Evolutionary conservation across 2,888 invertebrate species (phyloP).

Genomic region (Harpagoxenus sublaevis): DNA sequence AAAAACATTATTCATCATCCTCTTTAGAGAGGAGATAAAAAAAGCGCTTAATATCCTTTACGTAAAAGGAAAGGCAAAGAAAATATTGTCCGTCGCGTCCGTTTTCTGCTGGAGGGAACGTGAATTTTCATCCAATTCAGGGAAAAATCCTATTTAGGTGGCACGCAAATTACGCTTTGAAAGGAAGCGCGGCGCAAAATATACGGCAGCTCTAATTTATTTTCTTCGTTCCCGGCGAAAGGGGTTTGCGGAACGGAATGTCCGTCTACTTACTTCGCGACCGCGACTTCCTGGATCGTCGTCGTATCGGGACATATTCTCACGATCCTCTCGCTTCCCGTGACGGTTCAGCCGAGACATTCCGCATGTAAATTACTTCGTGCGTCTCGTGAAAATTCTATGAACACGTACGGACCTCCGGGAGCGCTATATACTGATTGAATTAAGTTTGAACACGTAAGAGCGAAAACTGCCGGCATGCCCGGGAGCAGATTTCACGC

Average conservation of each 20-base stretch:
- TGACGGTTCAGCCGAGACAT: constrained; percentile 58
- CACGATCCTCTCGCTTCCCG: constrained; percentile 27
- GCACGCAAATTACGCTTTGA: constrained; percentile 76
- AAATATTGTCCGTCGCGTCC: background rate
- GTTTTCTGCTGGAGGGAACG: background rate
- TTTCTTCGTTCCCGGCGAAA: constrained; percentile 55
- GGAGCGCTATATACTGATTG: constrained; percentile 50
- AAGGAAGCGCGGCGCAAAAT: constrained; percentile 55
- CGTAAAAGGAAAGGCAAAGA: background rate
- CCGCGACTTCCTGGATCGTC: constrained; percentile 8
- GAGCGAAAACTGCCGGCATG: background rate
- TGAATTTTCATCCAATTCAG: constrained; percentile 22
- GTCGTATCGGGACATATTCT: constrained; percentile 28
- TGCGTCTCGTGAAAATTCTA: constrained; percentile 65
- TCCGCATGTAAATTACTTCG: constrained; percentile 69
- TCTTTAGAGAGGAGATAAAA: background rate
- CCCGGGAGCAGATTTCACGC: background rate
- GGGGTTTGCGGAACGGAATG: constrained; percentile 15
- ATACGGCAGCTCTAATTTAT: constrained; percentile 72
- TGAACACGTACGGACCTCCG: constrained; percentile 53
- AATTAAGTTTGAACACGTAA: constrained; percentile 40
- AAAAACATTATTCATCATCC: constrained; percentile 1
- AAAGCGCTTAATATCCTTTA: background rate
- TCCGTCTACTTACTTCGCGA: constrained; percentile 31
- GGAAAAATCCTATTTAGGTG: constrained; percentile 49